phyloP scores from a whole-genome alignment of 2,797 vertebrate species.

The Serranus cabrilla region DNA sequence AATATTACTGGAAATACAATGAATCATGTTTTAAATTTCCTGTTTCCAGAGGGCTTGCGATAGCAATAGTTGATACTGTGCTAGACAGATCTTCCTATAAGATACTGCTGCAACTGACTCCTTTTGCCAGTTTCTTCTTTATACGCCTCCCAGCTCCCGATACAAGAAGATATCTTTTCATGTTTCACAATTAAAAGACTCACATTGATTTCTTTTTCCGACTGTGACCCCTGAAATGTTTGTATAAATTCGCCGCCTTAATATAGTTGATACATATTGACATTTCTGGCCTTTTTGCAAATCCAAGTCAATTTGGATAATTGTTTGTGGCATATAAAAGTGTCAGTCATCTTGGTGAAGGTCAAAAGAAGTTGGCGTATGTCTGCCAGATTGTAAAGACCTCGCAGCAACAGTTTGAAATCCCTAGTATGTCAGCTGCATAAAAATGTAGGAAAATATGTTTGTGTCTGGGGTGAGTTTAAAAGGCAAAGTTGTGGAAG shows the following conservation, averaged over 20 bases:
- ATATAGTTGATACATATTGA: slow-evolving; percentile 40
- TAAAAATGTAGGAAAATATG: neutral
- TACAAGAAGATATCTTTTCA: slow-evolving; percentile 15
- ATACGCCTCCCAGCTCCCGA: neutral
- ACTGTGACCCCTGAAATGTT: slow-evolving; percentile 9
- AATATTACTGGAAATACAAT: slow-evolving; percentile 30
- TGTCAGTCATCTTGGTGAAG: slow-evolving; percentile 55
- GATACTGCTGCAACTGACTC: slow-evolving; percentile 40
- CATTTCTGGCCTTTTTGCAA: slow-evolving; percentile 53
- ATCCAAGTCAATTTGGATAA: slow-evolving; percentile 55
- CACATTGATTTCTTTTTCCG: neutral
- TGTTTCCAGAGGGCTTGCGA: slow-evolving; percentile 31
- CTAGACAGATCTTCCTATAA: slow-evolving; percentile 35
- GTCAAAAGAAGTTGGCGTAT: slow-evolving; percentile 24
- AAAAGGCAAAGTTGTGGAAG: neutral
- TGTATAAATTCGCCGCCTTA: slow-evolving; percentile 30
- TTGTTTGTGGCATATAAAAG: slow-evolving; percentile 47
- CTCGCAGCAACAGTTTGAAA: neutral
- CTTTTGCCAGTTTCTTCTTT: slow-evolving; percentile 13
- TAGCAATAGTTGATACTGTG: slow-evolving; percentile 44
- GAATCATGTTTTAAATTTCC: slow-evolving; percentile 66
- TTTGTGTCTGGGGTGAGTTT: neutral
- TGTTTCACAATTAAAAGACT: slow-evolving; percentile 10
- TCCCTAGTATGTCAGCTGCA: neutral
- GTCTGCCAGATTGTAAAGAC: slow-evolving; percentile 10